phyloP scores from a whole-genome alignment of 2,797 vertebrate genomes.

The Sebastes itinus region DNA sequence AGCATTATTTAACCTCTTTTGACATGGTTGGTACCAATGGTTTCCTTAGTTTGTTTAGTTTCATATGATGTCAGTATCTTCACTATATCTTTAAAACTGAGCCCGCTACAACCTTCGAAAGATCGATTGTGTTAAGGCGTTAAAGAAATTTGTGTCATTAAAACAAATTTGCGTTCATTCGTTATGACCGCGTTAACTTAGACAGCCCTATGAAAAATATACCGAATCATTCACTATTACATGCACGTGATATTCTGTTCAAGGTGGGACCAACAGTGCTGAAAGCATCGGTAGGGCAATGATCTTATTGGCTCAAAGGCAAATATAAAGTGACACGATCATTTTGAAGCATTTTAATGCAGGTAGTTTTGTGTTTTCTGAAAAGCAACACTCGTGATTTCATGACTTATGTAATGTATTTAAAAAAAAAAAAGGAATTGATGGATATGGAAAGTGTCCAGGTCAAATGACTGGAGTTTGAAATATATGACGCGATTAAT shows the following conservation, averaged over 20 bases:
- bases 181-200: too few relatives aligned
- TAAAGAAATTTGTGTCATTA: not conserved
- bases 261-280: not conserved
- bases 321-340: not conserved
- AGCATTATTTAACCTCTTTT: too few relatives aligned
- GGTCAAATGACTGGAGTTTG: not conserved
- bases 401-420: not conserved
- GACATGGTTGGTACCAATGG: too few relatives aligned
- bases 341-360: not conserved
- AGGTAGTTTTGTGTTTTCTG: not conserved
- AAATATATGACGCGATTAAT: not conserved
- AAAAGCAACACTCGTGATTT: not conserved
- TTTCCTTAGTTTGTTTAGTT: too few relatives aligned
- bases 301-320: not conserved
- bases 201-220: not conserved
- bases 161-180: not conserved
- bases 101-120: not conserved
- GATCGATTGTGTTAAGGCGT: not conserved
- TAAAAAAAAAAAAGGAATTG: accelerated
- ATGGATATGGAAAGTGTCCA: not conserved
- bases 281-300: not conserved
- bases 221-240: not conserved
- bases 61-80: not conserved
- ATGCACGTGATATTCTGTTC: not conserved
- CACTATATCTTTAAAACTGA: not conserved